Conservation (phyloP, 2,888 invertebrate genomes). For the Cheilosia pagana region DNA sequence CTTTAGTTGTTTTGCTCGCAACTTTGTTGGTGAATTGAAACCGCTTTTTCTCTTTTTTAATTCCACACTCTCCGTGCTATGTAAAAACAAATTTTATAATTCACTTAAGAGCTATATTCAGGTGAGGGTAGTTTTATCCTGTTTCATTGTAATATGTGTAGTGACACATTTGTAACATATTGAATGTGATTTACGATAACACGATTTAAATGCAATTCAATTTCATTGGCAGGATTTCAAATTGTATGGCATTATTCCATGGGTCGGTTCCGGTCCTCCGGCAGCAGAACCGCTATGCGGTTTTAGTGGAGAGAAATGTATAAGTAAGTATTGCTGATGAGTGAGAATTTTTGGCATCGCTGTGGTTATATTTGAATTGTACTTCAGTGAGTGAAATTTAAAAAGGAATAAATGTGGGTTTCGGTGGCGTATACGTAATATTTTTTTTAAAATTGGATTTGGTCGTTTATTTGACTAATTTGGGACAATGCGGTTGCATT, state of each 20-base stretch:
- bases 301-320: slow-evolving; percentile 95
- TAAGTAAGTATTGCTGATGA: slow-evolving; percentile 87
- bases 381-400: not conserved
- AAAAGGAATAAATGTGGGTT: not conserved
- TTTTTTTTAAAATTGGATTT: too few species aligned
- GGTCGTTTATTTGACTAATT: too few species aligned
- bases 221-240: slow-evolving; percentile 87
- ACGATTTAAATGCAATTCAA: slow-evolving; percentile 34
- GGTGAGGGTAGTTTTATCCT: slow-evolving; percentile 59
- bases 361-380: not conserved
- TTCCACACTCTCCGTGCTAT: slow-evolving; percentile 24
- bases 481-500: too few species aligned
- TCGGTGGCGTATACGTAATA: too few species aligned
- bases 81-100: slow-evolving; percentile 54
- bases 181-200: slow-evolving; percentile 8
- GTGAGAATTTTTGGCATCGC: not conserved
- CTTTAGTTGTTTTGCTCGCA: not conserved
- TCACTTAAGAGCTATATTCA: slow-evolving; percentile 74
- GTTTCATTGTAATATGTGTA: not conserved
- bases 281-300: slow-evolving; percentile 94
- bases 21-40: slow-evolving; percentile 33
- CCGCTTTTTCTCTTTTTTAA: slow-evolving; percentile 27
- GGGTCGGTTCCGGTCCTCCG: slow-evolving; percentile 91
- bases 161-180: not conserved
- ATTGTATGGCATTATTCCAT: slow-evolving; percentile 89